These are phyloP conservation scores for Andricus quercusramuli DNA, from an alignment of 2,888 invertebrate species.

Conservation along the genomic window DNA sequence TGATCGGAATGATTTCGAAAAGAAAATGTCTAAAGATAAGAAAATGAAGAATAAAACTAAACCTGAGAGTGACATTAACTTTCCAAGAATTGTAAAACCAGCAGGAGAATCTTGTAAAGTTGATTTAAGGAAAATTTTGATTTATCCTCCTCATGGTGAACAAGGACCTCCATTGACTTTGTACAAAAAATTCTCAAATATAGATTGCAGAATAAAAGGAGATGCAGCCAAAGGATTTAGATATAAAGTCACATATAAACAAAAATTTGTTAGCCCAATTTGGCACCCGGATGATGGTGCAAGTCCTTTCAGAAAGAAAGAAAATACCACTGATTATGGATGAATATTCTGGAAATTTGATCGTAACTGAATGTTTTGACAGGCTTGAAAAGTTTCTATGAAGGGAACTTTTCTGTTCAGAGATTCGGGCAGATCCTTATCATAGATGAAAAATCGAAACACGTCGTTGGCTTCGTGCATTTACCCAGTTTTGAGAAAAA, in stretches of 20 bases:
- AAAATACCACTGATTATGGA: slow-evolving; percentile 60
- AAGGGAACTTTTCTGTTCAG: background rate
- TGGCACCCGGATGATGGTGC: slow-evolving; percentile 53
- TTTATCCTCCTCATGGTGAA: slow-evolving; percentile 67
- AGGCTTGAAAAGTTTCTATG: background rate
- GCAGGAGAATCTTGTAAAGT: slow-evolving; percentile 41
- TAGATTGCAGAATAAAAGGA: slow-evolving; percentile 63
- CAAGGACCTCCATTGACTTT: slow-evolving; percentile 65
- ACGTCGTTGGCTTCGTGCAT: background rate
- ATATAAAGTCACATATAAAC: slow-evolving; percentile 68
- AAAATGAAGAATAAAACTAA: background rate
- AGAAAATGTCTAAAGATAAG: background rate
- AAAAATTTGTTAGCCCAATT: slow-evolving; percentile 64
- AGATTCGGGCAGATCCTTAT: background rate
- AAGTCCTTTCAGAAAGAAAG: slow-evolving; percentile 37
- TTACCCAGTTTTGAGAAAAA: background rate
- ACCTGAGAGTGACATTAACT: background rate
- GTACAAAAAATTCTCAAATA: slow-evolving; percentile 65
- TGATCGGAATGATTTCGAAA: background rate
- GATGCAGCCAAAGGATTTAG: slow-evolving; percentile 60
- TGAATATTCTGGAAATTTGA: slow-evolving; percentile 49
- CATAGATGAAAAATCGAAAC: background rate
- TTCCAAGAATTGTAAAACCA: slow-evolving; percentile 56
- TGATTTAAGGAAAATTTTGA: slow-evolving; percentile 60
- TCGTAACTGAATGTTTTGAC: background rate